Base-by-base conservation (phyloP, 2,797 vertebrate genomes). In the Falco columbarius region DNA sequence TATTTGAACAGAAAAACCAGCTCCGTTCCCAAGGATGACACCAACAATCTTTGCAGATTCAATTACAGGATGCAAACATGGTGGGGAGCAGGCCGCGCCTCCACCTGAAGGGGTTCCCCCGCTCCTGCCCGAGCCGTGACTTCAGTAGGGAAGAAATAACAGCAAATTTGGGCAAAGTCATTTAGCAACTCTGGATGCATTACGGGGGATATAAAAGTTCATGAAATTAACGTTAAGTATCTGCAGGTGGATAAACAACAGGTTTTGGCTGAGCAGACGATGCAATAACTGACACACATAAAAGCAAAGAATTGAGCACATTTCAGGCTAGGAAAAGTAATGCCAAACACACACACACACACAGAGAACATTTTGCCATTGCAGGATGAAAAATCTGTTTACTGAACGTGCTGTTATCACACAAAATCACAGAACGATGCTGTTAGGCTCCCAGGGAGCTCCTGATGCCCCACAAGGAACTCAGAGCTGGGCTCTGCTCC, bases 391-490 rank as follows among this genome's bases (percentile, higher is more conserved):
- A 42, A 70, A 81, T 44, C 75, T 42, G 32, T 56, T 86, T 54
- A 49, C 73, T 72, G 40, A 65, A 58, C 0, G 11, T 40, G 58
- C 58, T 70, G 52, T 80, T 65, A 65, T 49, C 42, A 8, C 27
- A 80, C 2, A 1, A 71, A 71, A 65, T 21, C 49, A 61, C 46
- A 79, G 47, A 68, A 40, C 3, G 0, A 23, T 0, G 0, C 24
- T 19, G n/a, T 21, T 71, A 52, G 55, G 75, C 89, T 68, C 49
- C 3, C 1, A 34, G 17, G 34, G 10, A 75, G 68, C 71, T 27
- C 6, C 14, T 10, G 5, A 42, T 12, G 19, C 44, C 54, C 56
- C 34, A 5, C 0, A 1, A 54, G 44, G 1, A 11, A n/a, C 62
- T 12, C n/a, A 0, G 0, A 61, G 21, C 61, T 23, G 14, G 70